A percentile compares a stretch with the other conserved stretches of the same genome.
phyloP scores from a whole-genome alignment of 2,113 vertebrate genomes.

The Grallaria varia region DNA sequence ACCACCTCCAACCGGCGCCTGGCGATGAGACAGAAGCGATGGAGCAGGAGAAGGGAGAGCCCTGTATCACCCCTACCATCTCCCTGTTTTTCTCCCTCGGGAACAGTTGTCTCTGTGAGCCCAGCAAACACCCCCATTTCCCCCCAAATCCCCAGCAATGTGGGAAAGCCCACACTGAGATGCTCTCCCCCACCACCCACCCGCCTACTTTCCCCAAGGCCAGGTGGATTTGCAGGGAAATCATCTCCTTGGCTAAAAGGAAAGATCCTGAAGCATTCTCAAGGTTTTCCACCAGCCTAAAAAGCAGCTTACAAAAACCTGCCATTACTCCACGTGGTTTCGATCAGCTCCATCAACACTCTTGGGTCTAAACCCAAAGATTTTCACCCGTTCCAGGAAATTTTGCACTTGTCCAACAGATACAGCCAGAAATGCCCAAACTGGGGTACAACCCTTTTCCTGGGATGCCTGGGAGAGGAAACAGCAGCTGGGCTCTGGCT shows the following conservation, averaged over 20 bases:
- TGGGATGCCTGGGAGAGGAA: not conserved
- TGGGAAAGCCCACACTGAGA: not conserved
- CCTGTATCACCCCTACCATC: accelerated
- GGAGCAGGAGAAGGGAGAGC: not conserved
- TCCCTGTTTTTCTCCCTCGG: accelerated
- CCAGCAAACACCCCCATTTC: not conserved
- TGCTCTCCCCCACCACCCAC: not conserved
- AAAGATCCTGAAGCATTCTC: not conserved
- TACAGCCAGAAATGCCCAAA: not conserved
- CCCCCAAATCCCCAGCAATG: accelerated
- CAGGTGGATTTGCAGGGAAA: not conserved
- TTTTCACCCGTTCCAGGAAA: not conserved
- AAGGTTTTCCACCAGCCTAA: not conserved
- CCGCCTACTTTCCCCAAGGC: not conserved
- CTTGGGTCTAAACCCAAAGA: not conserved
- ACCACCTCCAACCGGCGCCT: not conserved
- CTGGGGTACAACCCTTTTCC: not conserved
- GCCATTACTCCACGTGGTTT: not conserved
- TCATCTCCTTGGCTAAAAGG: not conserved
- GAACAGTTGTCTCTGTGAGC: not conserved
- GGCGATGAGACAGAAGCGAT: not conserved
- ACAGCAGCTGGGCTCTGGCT: not conserved
- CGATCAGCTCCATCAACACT: not conserved
- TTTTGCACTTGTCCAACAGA: not conserved
- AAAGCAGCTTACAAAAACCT: not conserved